Percentiles rank a stretch among this genome's conserved stretches.
Evolutionary conservation across 2,797 vertebrate species (phyloP).

Genomic region (Diplodus puntazzo): DNA sequence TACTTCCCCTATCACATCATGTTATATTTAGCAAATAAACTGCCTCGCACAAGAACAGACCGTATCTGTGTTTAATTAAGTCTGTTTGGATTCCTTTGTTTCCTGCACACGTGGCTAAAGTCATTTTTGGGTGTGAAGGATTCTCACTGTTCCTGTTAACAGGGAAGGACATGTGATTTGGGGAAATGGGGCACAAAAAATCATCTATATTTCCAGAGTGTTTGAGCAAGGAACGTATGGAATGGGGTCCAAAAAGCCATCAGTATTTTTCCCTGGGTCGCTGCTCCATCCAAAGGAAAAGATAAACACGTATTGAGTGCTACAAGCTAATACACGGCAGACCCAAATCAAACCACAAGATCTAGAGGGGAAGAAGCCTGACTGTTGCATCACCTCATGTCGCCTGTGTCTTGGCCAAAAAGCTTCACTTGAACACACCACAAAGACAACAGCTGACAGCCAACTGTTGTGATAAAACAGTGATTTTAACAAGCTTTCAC

Average conservation of each 20-base stretch:
- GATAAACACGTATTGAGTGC: background rate
- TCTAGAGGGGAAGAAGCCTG: no score
- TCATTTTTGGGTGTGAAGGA: background rate
- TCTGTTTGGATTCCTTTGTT: background rate
- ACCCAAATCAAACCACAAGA: no score
- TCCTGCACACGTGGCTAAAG: background rate
- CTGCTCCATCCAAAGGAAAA: background rate
- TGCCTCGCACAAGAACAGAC: background rate
- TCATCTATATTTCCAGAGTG: background rate
- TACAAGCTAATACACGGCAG: background rate
- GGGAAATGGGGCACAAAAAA: no score
- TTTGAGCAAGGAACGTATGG: background rate
- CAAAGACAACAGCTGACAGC: no score
- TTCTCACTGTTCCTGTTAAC: background rate
- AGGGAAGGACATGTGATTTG: no score
- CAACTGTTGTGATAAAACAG: no score
- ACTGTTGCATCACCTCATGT: no score
- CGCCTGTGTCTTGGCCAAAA: no score
- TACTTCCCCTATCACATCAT: background rate
- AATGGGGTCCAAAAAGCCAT: background rate
- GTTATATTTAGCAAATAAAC: conserved; percentile 2
- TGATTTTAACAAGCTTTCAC: no score
- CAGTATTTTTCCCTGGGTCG: background rate
- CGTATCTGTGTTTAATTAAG: conserved; percentile 9
- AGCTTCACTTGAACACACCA: no score